Evolutionary conservation across 2,888 invertebrate species (phyloP).

Genomic region (Parelbella ahira): DNA sequence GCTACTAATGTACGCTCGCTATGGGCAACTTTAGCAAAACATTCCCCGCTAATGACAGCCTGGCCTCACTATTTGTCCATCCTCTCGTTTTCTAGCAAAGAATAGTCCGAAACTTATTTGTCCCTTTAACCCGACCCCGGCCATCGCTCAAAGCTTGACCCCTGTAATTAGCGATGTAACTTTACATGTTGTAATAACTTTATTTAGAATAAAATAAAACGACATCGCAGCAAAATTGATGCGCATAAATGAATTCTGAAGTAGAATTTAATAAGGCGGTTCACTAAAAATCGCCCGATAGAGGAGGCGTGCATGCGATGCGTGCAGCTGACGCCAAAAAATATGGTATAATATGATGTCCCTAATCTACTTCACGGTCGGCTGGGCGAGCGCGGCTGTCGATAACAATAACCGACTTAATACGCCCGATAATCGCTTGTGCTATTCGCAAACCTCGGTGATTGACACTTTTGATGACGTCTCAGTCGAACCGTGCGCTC

Average conservation of each 20-base stretch:
- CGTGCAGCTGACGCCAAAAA: conserved; percentile 77
- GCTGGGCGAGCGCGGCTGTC: conserved; percentile 64
- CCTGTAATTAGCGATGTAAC: conserved; percentile 61
- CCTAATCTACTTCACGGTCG: conserved; percentile 77
- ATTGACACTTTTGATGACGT: conserved; percentile 76
- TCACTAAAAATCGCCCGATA: conserved; percentile 43
- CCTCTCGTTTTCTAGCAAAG: conserved; percentile 49
- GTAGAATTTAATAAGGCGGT: conserved; percentile 47
- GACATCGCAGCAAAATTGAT: conserved; percentile 30
- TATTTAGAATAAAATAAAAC: conserved; percentile 42
- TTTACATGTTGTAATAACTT: conserved; percentile 36
- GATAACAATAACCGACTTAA: conserved; percentile 79
- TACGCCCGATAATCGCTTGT: conserved; percentile 78
- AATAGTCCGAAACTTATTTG: conserved; percentile 65
- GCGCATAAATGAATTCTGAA: conserved; percentile 30
- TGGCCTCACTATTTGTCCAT: conserved; percentile 45
- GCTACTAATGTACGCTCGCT: conserved; percentile 37
- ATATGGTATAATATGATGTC: conserved; percentile 77
- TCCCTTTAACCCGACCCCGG: conserved; percentile 49
- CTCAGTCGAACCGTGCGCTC: conserved; percentile 56
- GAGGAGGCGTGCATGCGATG: conserved; percentile 57
- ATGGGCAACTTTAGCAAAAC: conserved; percentile 52
- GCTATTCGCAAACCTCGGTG: conserved; percentile 76
- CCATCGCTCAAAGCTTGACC: conserved; percentile 50
- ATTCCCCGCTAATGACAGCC: conserved; percentile 64